Base-by-base conservation (phyloP, 2,888 invertebrate genomes). In the Agonopterix heracliana region DNA sequence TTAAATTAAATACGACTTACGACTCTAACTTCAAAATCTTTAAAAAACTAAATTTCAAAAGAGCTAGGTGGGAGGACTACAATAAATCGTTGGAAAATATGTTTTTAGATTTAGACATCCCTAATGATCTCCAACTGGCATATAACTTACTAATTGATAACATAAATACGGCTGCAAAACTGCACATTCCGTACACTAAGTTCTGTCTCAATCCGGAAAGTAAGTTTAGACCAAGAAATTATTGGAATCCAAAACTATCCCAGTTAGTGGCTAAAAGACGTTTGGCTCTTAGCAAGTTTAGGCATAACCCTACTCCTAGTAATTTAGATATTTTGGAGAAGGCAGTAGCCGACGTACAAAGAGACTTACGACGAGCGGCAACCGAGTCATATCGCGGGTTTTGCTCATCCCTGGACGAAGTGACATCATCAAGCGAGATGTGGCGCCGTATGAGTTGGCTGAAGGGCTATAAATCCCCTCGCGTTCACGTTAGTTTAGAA, bases 161-260 rank as follows among this genome's bases (percentile, higher is more conserved):
- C 1, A 45, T 49, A 8, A 14, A 49, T 12, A 41, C 3, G 3
- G 38, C 54, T 41, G 49, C 56, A 13, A 41, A 54, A 41, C 13
- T 9, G 13, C 8, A 26, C 43, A 56, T 54, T 3, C 55, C 55
- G 1, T 47, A 41, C 10, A 36, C 36, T 35, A 55, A 51, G 45
- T 42, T 51, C n/a, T 40, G n/a, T 35, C 38, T 41, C 26, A 41
- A 42, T 10, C 42, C 45, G 1, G 10, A 2, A 11, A 12, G 34
- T 2, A 47, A 52, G 14, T 59, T 59, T 46, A 43, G 5, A 2
- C 54, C 59, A 1, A 59, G 54, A 49, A 41, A 34, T 8, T 58
- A 54, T 40, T 58, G 59, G 59, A 52, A 41, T 13, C n/a, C 50
- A 0, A 7, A 38, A 5, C 12, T 61, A 4, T 60, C 59, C 0